Evolutionary conservation across 1,140 invertebrate species (phyloP), one percentile per base, ranked within the genome.

Genomic region (Lineus longissimus): DNA sequence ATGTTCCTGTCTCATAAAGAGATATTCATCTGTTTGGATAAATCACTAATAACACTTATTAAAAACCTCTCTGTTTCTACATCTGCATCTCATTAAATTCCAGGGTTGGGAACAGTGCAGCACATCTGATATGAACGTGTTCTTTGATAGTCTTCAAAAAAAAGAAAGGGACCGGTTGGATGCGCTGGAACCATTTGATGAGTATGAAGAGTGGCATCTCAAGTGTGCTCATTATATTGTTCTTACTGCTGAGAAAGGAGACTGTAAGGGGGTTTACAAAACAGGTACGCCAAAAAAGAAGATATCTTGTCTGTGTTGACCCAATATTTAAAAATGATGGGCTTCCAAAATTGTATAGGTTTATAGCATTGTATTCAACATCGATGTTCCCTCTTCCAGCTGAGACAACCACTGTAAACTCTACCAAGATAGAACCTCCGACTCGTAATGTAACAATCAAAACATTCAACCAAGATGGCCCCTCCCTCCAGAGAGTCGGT

Each of bases 221-320:
- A 86, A 84, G 62, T 85, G 84, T 71, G 66, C 69, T n/a, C 85
- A 86, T 72, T 86, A 86, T 71, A 73, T 82, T 31, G 61, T 86
- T 1, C 55, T 81, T 30, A 74, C 76, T 61, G 82, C 77, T 6
- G 73, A 63, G 36, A 75, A 73, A 55, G 71, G 71, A 13, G 17
- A 13, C 22, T 58, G 63, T 56, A 13, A 41, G 9, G n/a, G 25
- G 9, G 30, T 63, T 15, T 43, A 17, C 25, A 31, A 11, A 36
- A 36, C 33, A 36, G 33, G 33, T 36, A 15, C 15, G 33, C n/a
- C n/a, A n/a, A n/a, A n/a, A n/a, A n/a, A n/a, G n/a, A 31, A 13
- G 1, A 61, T 15, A 15, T 0, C 25, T 36, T 58, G n/a, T 63
- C 15, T n/a, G 19, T 4, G n/a, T n/a, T n/a, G n/a, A n/a, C n/a